Base-by-base conservation (phyloP, 2,888 invertebrate species). In the Stenodema calcarata region DNA sequence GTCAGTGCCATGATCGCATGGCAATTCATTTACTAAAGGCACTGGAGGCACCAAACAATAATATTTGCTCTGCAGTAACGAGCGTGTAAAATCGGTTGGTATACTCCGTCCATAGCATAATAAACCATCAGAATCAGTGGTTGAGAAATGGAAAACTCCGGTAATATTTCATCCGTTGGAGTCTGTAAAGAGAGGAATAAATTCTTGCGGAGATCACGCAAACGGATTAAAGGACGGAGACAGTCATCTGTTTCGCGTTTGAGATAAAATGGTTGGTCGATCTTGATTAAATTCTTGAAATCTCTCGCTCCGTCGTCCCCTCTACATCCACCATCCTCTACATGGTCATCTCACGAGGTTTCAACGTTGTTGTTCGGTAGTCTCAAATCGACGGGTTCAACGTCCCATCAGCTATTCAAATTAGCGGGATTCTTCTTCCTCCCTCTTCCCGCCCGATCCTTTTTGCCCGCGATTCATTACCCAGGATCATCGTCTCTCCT, bases 221-320 rank as follows among this genome's bases (percentile, higher is more conserved):
- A 50, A 50, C 23, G 47, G 62, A 73, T 41, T 35, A 41, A 73
- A 30, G 35, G 41, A 41, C 0, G 41, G 41, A 35, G 73, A 35
- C 73, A 70, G 7, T 70, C 1, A 73, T 73, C 30, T 73, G 28
- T 35, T 73, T 41, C 73, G 16, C 73, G 35, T 28, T 73, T 7
- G 35, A 18, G 73, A 41, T 16, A 41, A 73, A 73, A 73, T 41
- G 35, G 73, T 73, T 73, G 35, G 35, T 30, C 73, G 73, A 73
- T 73, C 41, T 73, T 73, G 73, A 73, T 73, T 73, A 73, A 73
- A 73, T 73, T 73, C 73, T 35, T 73, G 23, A 62, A 62, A 62
- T 18, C 62, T 23, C 23, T 23, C 27, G 18, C 23, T 11, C 11
- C 11, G 12, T 62, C 62, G 23, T 23, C 3, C 23, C 62, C 23